Base-by-base conservation (phyloP, 2,797 vertebrate species). In the Rousettus madagascariensis region DNA sequence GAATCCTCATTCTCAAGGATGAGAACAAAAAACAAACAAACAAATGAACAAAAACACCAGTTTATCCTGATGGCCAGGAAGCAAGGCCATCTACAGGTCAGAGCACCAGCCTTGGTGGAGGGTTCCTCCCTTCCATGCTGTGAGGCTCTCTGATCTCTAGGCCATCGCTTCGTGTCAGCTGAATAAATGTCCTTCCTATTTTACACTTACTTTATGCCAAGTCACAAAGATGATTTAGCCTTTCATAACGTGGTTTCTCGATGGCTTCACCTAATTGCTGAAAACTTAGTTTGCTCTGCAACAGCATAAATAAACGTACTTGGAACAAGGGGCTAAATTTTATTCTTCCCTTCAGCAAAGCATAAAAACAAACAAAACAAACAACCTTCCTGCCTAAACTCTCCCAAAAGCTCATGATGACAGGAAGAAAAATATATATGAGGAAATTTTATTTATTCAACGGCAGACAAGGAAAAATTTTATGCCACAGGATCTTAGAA, bases 361-460 rank as follows among this genome's bases (percentile, higher is more conserved):
- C 57, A 86, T 78, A 46, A 86, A 86, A 96, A 83, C 83, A 95
- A 97, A 92, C 43, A 74, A 72, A 89, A 90, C 65, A 79, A 71
- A 46, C 43, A 43, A 43, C 53, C 28, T 57, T 43, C 15, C n/a
- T 13, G 61, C 61, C 69, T 90, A 88, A 86, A 65, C 38, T 80
- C 38, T 80, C 86, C 30, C 1, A 26, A 90, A 84, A 72, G 41
- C 61, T 85, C 46, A 33, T 91, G 93, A 96, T 93, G 94, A 78
- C 51, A 61, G 71, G 69, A 94, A 87, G 92, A 51, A 74, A 53
- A 75, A 71, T 85, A 82, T 51, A 61, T 89, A 63, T 49, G 41
- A 63, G 85, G 71, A 75, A 79, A 95, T 87, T 94, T 79, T 80
- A 87, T 95, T 96, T 95, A 91, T 93, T 93, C 90, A 93, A 2